Evolutionary conservation across 1,140 invertebrate genomes (phyloP).

Genomic region (Aleiodes sp.): DNA sequence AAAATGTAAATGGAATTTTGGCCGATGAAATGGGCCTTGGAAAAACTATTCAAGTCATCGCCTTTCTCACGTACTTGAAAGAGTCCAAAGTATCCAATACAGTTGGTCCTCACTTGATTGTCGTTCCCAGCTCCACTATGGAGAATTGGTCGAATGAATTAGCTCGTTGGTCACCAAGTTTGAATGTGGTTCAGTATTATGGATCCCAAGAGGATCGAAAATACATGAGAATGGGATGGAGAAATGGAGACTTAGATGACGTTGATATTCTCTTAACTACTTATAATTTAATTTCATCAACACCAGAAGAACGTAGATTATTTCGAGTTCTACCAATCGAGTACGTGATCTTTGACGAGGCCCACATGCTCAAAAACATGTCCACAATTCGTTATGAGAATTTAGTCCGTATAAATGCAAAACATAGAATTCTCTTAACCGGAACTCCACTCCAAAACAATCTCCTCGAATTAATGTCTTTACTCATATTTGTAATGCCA

Average conservation of each 20-base stretch:
- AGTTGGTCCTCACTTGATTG: conserved; percentile 83
- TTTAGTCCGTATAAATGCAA: conserved; percentile 86
- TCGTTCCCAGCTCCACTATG: conserved; percentile 92
- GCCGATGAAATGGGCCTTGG: conserved; percentile 92
- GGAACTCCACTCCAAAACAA: conserved; percentile 97
- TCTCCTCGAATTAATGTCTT: conserved; percentile 92
- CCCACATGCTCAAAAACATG: conserved; percentile 99
- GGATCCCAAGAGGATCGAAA: conserved; percentile 86
- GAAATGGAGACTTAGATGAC: conserved; percentile 77
- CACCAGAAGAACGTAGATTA: conserved; percentile 88
- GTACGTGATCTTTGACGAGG: conserved; percentile 96
- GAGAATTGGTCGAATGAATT: conserved; percentile 92
- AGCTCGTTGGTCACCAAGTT: conserved; percentile 82
- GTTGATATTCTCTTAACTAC: conserved; percentile 90
- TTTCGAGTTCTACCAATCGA: conserved; percentile 89
- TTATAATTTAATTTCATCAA: conserved; percentile 83
- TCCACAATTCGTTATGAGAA: conserved; percentile 88
- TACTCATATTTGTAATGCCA: conserved; percentile 96
- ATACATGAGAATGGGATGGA: conserved; percentile 78
- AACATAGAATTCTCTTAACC: conserved; percentile 84
- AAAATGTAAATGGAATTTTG: conserved; percentile 92
- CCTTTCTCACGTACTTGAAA: conserved; percentile 89
- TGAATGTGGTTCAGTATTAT: conserved; percentile 87
- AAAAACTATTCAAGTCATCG: conserved; percentile 91
- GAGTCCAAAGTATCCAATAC: conserved; percentile 71